Conservation (phyloP, 1,140 invertebrate species). For the Apis dorsata region DNA sequence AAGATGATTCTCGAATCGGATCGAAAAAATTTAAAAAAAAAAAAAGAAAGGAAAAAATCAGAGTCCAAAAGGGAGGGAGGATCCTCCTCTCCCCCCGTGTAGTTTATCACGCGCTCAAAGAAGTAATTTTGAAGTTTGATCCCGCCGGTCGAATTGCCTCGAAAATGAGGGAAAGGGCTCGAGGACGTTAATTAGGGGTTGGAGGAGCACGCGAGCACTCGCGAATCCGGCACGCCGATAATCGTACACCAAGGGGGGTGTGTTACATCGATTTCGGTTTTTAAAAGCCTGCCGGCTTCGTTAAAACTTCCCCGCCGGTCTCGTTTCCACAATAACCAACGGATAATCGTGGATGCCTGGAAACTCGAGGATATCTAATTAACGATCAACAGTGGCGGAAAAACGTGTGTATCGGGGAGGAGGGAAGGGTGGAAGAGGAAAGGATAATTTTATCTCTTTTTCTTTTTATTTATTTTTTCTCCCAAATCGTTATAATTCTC, state of each 20-base stretch:
- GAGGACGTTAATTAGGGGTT: conserved; percentile 39
- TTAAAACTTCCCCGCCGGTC: conserved; percentile 17
- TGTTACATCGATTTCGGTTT: conserved; percentile 23
- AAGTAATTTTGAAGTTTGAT: conserved; percentile 35
- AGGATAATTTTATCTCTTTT: neutral
- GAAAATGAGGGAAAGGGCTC: conserved; percentile 13
- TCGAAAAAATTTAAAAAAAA: no score
- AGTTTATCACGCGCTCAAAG: conserved; percentile 23
- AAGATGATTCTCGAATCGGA: no score
- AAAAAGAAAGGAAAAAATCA: no score
- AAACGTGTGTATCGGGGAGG: neutral
- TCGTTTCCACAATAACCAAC: conserved; percentile 5
- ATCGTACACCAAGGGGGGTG: neutral
- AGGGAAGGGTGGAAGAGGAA: neutral
- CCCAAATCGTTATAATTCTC: neutral
- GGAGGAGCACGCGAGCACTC: conserved; percentile 19
- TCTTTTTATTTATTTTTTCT: neutral
- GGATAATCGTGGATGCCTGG: neutral
- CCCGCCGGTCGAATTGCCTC: conserved; percentile 5
- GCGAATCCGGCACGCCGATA: neutral
- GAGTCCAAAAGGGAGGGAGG: no score
- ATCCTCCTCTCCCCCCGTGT: neutral
- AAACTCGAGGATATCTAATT: neutral
- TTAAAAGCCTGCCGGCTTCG: conserved; percentile 3
- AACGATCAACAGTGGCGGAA: neutral